Evolutionary conservation across 2,113 vertebrate genomes (phyloP), one percentile per base, ranked within the genome.

Genomic region (Melanotaenia duboulayi): DNA sequence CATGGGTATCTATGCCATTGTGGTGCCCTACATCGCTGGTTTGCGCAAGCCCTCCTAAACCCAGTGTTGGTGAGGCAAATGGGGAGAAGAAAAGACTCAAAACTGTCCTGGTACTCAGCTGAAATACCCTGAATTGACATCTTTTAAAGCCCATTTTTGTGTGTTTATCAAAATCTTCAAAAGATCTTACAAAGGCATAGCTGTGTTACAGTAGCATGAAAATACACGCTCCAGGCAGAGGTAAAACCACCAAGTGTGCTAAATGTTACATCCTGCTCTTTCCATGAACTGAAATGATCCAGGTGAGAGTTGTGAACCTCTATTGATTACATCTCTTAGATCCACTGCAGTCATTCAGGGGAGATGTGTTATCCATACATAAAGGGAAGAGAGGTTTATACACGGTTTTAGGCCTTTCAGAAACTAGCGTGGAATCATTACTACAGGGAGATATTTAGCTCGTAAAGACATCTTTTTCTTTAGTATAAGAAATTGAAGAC

Each of bases 11-110:
- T 73, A 48, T 76, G 79, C 76, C 81, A 88, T 85, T 68, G 77
- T 76, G 71, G 65, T 81, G 85, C 52, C 71, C 85, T 75, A 86
- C 71, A 85, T 86, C 55, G 23, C 52, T 49, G 59, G 51, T 68
- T 55, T 76, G 59, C 51, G 49, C 63, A 66, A 58, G 59, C 79
- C 61, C 70, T 51, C 46, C 40, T 19, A 57, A 71, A 78, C 67
- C 71, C 0, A 0, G 46, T 50, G 48, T 63, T 50, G 70, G 46
- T 46, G 23, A 54, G 64, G 32, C 1, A 35, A 35, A 35, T 9
- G 8, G 32, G 70, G 76, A 78, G 48, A 12, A 51, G 10, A 16
- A 4, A n/a, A 11, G 32, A 13, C 16, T 57, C 68, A 76, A n/a
- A 80, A 80, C 55, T 74, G 60, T 69, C 81, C 51, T 6, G 28